A percentile compares a stretch with the other conserved stretches of the same genome.
phyloP scores from a whole-genome alignment of 2,797 vertebrate species.

The Cyclopterus lumpus region DNA sequence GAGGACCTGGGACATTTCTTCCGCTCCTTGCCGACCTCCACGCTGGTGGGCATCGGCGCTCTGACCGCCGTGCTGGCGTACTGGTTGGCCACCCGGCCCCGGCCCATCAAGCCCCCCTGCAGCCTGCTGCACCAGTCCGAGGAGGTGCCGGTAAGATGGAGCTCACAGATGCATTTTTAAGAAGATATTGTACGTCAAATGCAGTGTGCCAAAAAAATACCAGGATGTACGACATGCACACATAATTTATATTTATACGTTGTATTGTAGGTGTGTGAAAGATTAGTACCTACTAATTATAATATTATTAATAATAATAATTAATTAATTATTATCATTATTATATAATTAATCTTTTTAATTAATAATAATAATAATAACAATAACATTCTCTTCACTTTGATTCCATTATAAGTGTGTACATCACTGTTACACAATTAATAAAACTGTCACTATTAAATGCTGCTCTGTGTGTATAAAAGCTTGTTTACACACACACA shows the following conservation, averaged over 20 bases:
- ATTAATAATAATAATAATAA: not conserved
- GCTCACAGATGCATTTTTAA: not conserved
- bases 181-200: not conserved
- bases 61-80: conserved; percentile 91
- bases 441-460: not conserved
- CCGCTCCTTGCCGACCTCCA: conserved; percentile 89
- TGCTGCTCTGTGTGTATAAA: not conserved
- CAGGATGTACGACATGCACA: not conserved
- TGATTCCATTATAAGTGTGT: not conserved
- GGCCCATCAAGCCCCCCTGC: conserved; percentile 91
- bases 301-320: too few species aligned
- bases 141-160: conserved; percentile 83
- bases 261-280: too few species aligned
- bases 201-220: not conserved
- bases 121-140: conserved; percentile 92
- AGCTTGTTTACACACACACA: not conserved
- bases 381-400: not conserved
- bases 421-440: not conserved
- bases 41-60: conserved; percentile 92
- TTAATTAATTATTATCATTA: too few species aligned
- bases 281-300: too few species aligned
- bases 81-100: conserved; percentile 93
- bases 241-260: too few species aligned
- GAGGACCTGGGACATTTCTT: conserved; percentile 92
- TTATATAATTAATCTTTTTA: too few species aligned